Percentiles rank a stretch among this genome's conserved stretches.
Conservation (phyloP, 2,113 vertebrate species). For the Actenoides lindsayi region DNA sequence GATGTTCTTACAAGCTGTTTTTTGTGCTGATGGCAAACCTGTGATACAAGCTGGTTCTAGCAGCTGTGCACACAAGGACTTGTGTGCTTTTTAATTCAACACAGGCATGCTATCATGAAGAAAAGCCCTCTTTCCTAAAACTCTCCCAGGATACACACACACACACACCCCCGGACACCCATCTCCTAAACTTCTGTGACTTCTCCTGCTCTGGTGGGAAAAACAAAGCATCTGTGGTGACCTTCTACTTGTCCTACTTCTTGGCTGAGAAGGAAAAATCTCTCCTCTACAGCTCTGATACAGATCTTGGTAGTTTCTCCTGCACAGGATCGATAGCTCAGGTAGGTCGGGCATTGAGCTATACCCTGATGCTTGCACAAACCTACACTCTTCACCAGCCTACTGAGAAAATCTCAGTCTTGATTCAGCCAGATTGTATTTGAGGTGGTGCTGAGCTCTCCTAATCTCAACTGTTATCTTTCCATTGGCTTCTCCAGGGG, state of each 20-base stretch:
- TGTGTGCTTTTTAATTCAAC: neutral
- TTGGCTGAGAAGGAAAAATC: neutral
- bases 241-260: neutral
- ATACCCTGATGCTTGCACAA: neutral
- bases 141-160: fast-evolving
- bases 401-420: neutral
- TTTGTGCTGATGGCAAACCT: neutral
- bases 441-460: neutral
- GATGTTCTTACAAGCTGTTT: neutral
- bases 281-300: neutral
- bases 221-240: neutral
- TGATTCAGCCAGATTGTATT: neutral
- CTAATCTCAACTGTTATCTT: neutral
- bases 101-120: neutral
- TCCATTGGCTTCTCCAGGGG: neutral
- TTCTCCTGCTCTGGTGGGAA: neutral
- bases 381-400: neutral
- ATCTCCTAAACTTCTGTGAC: fast-evolving
- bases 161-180: fast-evolving
- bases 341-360: neutral
- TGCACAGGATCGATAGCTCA: fast-evolving
- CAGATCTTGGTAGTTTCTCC: neutral
- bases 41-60: neutral
- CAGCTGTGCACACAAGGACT: neutral
- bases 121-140: neutral